phyloP scores from a whole-genome alignment of 2,888 invertebrate genomes.

The Oligia strigilis region DNA sequence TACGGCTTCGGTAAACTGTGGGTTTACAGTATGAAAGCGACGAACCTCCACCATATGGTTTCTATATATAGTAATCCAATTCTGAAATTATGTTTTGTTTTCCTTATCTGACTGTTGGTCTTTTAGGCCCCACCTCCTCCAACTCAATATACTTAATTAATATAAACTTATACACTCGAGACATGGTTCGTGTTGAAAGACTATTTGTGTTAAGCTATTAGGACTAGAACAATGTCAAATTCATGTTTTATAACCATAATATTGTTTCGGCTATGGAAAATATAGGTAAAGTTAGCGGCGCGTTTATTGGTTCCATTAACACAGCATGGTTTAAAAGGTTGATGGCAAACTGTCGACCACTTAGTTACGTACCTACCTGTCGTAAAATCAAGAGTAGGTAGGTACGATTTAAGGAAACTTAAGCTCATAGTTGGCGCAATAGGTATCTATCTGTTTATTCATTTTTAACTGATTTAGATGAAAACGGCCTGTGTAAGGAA shows the following conservation, averaged over 20 bases:
- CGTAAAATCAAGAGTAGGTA: not conserved
- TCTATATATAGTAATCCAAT: not conserved
- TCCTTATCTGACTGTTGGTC: conserved; percentile 13
- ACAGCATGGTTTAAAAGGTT: conserved; percentile 22
- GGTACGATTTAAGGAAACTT: not conserved
- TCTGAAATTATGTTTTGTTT: conserved; percentile 8
- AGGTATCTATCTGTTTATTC: not conserved
- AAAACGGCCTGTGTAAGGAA: not conserved
- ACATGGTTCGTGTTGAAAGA: conserved; percentile 70
- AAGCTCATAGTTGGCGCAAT: not conserved
- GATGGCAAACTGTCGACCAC: conserved; percentile 2
- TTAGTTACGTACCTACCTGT: conserved; percentile 9
- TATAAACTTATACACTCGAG: conserved; percentile 67
- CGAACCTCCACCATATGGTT: not conserved
- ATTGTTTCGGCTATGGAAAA: conserved; percentile 36
- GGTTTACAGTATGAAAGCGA: conserved; percentile 2
- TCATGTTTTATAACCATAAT: conserved; percentile 50
- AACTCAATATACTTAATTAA: conserved; percentile 57
- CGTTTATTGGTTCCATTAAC: conserved; percentile 46
- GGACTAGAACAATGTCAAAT: conserved; percentile 61
- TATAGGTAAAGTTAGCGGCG: conserved; percentile 26
- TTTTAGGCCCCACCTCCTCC: conserved; percentile 29
- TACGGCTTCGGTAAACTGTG: conserved; percentile 22
- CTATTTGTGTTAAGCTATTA: conserved; percentile 59
- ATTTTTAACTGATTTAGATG: not conserved